Evolutionary conservation across 2,113 vertebrate species (phyloP).

Genomic region (Tretioscincus oriximinensis): DNA sequence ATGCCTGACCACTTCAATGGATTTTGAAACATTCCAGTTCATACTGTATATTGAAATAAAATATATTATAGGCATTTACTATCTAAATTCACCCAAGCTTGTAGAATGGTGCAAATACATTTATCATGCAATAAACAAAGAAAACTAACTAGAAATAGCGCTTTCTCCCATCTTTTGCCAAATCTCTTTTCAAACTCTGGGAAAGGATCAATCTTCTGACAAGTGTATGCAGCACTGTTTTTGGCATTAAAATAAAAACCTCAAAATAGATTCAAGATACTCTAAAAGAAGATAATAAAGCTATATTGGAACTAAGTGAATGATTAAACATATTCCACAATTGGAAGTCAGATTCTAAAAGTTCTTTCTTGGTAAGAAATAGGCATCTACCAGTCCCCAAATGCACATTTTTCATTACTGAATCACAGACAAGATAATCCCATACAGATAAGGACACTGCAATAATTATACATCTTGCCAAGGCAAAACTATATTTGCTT

Average conservation of each 20-base stretch:
- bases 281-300: constrained; percentile 50
- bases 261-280: constrained; percentile 56
- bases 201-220: constrained; percentile 58
- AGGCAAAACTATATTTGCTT: constrained; percentile 50
- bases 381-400: constrained; percentile 10
- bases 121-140: constrained; percentile 53
- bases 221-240: constrained; percentile 62
- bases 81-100: not conserved
- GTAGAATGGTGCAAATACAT: constrained; percentile 20
- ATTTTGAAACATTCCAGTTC: too few species aligned
- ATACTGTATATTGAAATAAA: not conserved
- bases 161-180: constrained; percentile 46
- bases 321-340: constrained; percentile 23
- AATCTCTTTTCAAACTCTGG: constrained; percentile 45
- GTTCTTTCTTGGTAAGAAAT: constrained; percentile 21
- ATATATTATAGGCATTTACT: not conserved
- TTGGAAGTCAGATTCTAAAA: constrained; percentile 16
- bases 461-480: constrained; percentile 37
- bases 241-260: constrained; percentile 55
- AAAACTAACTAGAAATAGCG: constrained; percentile 50
- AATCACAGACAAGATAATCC: constrained; percentile 35
- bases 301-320: constrained; percentile 14
- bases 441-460: not conserved
- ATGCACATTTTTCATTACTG: constrained; percentile 30
- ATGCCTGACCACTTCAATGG: too few species aligned